These are phyloP conservation scores for Phylloscopus trochiloides DNA, from an alignment of 2,113 vertebrate genomes.

Conservation along the genomic window DNA sequence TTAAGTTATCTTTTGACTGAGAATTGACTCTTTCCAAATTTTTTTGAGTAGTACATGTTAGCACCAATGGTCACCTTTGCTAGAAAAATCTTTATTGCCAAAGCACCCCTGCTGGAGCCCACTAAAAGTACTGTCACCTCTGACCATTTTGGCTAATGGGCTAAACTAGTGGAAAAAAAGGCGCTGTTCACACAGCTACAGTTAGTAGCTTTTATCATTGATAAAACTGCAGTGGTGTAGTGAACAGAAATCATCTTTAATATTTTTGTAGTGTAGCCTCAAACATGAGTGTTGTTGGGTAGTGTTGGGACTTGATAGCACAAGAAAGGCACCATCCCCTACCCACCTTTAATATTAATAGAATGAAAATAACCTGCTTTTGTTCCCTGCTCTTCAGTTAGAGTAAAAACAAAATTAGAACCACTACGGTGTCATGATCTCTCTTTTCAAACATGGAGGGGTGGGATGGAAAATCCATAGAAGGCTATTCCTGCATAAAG, in stretches of 20 bases:
- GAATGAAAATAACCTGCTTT: background rate
- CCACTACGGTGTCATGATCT: background rate
- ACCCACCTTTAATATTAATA: background rate
- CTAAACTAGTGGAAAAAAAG: background rate
- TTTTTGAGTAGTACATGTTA: background rate
- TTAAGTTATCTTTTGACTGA: background rate
- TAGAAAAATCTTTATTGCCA: background rate
- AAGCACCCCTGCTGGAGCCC: background rate
- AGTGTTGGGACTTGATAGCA: background rate
- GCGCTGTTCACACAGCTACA: background rate
- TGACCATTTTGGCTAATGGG: background rate
- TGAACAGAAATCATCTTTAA: background rate
- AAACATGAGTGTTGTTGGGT: background rate
- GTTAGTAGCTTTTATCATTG: background rate
- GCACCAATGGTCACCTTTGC: background rate
- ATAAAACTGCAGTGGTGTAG: background rate
- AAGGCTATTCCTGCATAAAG: background rate
- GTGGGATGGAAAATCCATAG: background rate
- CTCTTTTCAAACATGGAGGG: background rate
- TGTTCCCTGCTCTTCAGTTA: background rate
- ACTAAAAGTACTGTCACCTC: background rate
- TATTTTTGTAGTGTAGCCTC: background rate
- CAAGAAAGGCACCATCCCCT: background rate
- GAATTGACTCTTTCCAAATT: background rate
- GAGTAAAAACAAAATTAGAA: background rate